Evolutionary conservation across 2,113 vertebrate genomes (phyloP), one percentile per base, ranked within the genome.

Genomic region (Pogona vitticeps): DNA sequence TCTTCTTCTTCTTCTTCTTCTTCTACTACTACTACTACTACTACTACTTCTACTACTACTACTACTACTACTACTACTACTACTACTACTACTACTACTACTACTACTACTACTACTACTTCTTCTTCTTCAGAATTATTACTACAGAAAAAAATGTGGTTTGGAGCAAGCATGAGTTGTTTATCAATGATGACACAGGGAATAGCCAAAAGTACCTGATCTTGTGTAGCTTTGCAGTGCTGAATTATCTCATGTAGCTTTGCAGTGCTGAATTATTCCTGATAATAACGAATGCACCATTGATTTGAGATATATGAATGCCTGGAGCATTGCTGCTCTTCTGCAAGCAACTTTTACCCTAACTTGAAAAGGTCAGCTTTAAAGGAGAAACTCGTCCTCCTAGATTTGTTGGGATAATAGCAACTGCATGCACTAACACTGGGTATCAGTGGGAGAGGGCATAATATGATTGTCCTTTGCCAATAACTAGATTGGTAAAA

Each of bases 311-410:
- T 40, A 80, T 63, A 33, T 52, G 80, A 82, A 59, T 26, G 46
- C 76, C 76, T 88, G 76, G n/a, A 63, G 75, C 76, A 81, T 20
- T 3, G 18, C 83, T 10, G n/a, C 56, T 80, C 18, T 23, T 72
- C 38, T 33, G 46, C 38, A 18, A 70, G 72, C 67, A 28, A 80
- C 70, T 75, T n/a, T 80, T 83, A 80, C n/a, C 72, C n/a, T 31
- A 28, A 18, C 56, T 84, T 67, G 70, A 80, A 88, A 88, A 87
- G 86, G 71, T 87, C 86, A 87, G n/a, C 26, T 42, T 33, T 56
- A 77, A 77, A 85, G 56, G 13, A 52, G 58, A 33, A 61, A 36
- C 75, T 38, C 65, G 70, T 33, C 38, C 38, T 40, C 58, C 18
- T 28, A 40, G 17, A 73, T n/a, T 65, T n/a, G n/a, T n/a, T n/a